These are phyloP conservation scores for Neogobius melanostomus DNA, from an alignment of 2,113 vertebrate species.

Conservation along the genomic window DNA sequence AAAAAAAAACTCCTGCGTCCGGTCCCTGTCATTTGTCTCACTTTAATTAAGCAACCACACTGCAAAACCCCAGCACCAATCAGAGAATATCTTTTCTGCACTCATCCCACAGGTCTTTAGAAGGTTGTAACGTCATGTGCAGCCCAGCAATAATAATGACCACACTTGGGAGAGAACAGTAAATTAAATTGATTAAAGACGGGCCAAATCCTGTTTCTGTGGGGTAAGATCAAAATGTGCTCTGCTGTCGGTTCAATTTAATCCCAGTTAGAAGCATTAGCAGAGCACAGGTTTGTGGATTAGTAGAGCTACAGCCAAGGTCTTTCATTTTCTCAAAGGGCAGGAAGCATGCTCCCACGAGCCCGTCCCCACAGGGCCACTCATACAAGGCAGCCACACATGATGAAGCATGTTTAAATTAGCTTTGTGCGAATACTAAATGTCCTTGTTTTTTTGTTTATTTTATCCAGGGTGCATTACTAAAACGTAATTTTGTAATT, in stretches of 20 bases:
- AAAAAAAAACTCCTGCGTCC: too few relatives aligned
- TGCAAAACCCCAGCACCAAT: too few relatives aligned
- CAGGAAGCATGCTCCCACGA: conserved; percentile 24
- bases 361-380: neutral
- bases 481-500: conserved; percentile 1
- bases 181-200: neutral
- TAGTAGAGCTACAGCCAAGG: conserved; percentile 23
- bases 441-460: neutral
- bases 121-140: neutral
- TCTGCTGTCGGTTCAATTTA: conserved; percentile 12
- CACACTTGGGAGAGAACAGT: neutral
- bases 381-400: conserved; percentile 16
- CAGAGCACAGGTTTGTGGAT: conserved; percentile 29
- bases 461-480: conserved; percentile 2
- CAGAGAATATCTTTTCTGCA: too few relatives aligned
- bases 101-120: neutral
- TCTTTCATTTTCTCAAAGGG: conserved; percentile 29
- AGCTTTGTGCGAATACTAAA: conserved; percentile 1
- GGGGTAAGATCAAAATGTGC: conserved; percentile 1
- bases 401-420: conserved; percentile 17
- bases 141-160: neutral
- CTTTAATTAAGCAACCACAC: too few relatives aligned
- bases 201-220: conserved; percentile 17
- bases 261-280: conserved; percentile 17
- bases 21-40: too few relatives aligned